A percentile compares a stretch with the other conserved stretches of the same genome.
phyloP scores from a whole-genome alignment of 2,797 vertebrate genomes.

The Notolabrus celidotus region DNA sequence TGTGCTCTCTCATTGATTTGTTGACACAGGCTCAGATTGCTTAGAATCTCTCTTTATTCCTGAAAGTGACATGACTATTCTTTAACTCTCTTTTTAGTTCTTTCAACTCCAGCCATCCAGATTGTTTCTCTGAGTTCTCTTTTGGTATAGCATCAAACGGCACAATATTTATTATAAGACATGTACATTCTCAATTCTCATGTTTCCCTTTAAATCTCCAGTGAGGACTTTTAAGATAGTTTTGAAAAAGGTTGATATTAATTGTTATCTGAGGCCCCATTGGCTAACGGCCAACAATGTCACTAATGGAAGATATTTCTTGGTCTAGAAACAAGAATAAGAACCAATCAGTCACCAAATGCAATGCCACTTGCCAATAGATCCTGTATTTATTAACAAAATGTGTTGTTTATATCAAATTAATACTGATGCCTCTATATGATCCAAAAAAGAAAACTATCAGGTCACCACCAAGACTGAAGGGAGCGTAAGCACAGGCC shows the following conservation, averaged over 20 bases:
- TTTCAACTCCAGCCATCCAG: slow-evolving; percentile 1
- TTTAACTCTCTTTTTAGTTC: slow-evolving; percentile 2
- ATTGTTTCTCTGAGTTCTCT: slow-evolving; percentile 4
- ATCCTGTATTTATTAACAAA: background rate
- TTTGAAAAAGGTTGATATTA: background rate
- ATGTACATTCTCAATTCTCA: background rate
- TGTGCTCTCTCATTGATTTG: slow-evolving; percentile 23
- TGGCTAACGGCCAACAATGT: background rate
- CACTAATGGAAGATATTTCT: background rate
- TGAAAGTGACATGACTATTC: slow-evolving; percentile 18
- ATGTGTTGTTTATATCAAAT: background rate
- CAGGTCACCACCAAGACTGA: background rate
- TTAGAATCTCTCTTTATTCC: slow-evolving; percentile 19
- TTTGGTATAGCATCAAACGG: background rate
- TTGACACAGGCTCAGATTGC: slow-evolving; percentile 32
- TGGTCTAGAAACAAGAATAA: background rate
- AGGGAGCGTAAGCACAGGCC: background rate
- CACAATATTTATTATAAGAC: background rate
- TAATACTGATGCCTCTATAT: too few relatives aligned
- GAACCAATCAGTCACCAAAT: background rate
- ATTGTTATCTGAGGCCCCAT: background rate
- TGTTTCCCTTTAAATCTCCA: background rate
- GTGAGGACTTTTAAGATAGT: too few relatives aligned
- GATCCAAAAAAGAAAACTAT: too few relatives aligned
- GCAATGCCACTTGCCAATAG: too few relatives aligned